These are phyloP conservation scores for Scaptomyza parva DNA, from an alignment of 2,888 invertebrate species.

Conservation along the genomic window DNA sequence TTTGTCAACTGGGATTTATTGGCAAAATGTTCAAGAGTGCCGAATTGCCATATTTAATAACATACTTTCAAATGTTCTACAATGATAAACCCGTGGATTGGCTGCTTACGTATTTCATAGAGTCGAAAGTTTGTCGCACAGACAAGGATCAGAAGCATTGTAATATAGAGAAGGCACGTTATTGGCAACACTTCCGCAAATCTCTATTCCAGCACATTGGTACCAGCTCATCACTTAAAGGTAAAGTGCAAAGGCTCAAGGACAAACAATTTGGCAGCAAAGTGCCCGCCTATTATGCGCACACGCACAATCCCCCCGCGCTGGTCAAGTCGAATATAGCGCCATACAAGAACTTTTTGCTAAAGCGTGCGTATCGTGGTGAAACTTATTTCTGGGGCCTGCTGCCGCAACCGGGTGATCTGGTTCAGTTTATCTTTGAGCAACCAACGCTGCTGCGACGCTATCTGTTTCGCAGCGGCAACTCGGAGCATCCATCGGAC, in stretches of 20 bases:
- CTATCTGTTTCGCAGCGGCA: slow-evolving; percentile 94
- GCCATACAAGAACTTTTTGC: slow-evolving; percentile 91
- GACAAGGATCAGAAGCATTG: slow-evolving; percentile 94
- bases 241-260: slow-evolving; percentile 98
- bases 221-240: slow-evolving; percentile 96
- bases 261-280: slow-evolving; percentile 94
- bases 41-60: slow-evolving; percentile 93
- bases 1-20: slow-evolving; percentile 97
- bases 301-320: slow-evolving; percentile 90
- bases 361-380: slow-evolving; percentile 93
- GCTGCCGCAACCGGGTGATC: slow-evolving; percentile 92
- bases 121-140: slow-evolving; percentile 94
- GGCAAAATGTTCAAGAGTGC: slow-evolving; percentile 95
- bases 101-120: slow-evolving; percentile 95
- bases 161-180: slow-evolving; percentile 89
- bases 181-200: slow-evolving; percentile 94
- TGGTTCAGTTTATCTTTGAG: slow-evolving; percentile 91
- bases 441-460: slow-evolving; percentile 87
- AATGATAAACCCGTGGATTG: slow-evolving; percentile 98
- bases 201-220: slow-evolving; percentile 98
- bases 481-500: slow-evolving; percentile 95
- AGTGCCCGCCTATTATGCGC: slow-evolving; percentile 91
- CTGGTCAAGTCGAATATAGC: slow-evolving; percentile 90
- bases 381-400: slow-evolving; percentile 96
- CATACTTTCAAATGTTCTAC: slow-evolving; percentile 97